Evolutionary conservation across 2,113 vertebrate species (phyloP).

Genomic region (Chionodraco myersi): DNA sequence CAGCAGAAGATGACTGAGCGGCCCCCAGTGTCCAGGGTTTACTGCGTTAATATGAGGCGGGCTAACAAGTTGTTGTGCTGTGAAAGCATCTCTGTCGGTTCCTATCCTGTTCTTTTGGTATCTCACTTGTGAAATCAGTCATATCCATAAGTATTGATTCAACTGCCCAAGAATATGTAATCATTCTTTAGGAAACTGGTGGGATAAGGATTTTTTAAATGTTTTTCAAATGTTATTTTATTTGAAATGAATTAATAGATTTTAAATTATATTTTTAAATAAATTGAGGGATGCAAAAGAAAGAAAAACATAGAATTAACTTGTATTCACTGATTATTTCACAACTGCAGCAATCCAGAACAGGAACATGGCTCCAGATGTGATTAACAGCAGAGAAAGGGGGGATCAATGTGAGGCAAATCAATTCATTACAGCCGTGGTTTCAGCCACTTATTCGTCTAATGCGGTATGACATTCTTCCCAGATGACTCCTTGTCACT

Average conservation of each 20-base stretch:
- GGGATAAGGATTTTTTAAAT: too few relatives aligned
- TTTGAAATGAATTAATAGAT: too few relatives aligned
- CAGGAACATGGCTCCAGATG: conserved; percentile 62
- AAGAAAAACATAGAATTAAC: conserved; percentile 20
- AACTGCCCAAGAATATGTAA: not conserved
- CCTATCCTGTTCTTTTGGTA: not conserved
- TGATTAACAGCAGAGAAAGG: conserved; percentile 53
- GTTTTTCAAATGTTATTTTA: not conserved
- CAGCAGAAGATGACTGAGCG: conserved; percentile 1
- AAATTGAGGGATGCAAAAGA: conserved; percentile 4
- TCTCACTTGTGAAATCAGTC: not conserved
- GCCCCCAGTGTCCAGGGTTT: conserved; percentile 13
- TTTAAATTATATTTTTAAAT: conserved; percentile 2
- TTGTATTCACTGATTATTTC: conserved; percentile 34
- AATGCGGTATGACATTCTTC: conserved; percentile 79
- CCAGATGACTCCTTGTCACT: conserved; percentile 72
- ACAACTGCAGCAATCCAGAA: conserved; percentile 48
- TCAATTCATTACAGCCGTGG: conserved; percentile 73
- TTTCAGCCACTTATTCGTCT: conserved; percentile 79
- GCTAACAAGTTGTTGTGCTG: not conserved
- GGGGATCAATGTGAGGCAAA: conserved; percentile 65
- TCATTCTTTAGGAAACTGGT: conserved; percentile 1
- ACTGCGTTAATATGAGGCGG: conserved; percentile 18
- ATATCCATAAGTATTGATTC: conserved; percentile 28
- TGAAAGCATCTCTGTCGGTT: not conserved